phyloP scores from a whole-genome alignment of 1,140 invertebrate species.

The Chironomus tepperi region DNA sequence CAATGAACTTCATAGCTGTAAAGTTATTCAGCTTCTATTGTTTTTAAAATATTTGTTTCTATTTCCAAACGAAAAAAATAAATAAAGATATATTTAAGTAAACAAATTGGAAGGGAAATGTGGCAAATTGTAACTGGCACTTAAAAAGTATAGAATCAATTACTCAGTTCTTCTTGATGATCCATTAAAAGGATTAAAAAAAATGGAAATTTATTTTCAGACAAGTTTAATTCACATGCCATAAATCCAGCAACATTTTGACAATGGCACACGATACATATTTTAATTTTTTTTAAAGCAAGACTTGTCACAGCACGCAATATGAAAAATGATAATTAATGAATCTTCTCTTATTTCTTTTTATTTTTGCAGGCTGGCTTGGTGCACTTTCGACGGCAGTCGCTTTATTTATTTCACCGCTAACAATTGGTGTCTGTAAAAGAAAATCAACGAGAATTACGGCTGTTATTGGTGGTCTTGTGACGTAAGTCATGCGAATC shows the following conservation, averaged over 20 bases:
- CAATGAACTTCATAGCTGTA: too few relatives aligned
- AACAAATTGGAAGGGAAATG: too few relatives aligned
- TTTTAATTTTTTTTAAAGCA: background rate
- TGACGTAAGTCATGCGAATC: conserved; percentile 42
- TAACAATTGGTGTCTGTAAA: conserved; percentile 76
- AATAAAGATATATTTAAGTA: too few relatives aligned
- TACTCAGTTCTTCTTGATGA: too few relatives aligned
- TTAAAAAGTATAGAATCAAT: too few relatives aligned
- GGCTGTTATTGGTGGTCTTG: conserved; percentile 75
- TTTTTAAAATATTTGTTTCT: too few relatives aligned
- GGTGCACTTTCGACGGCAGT: conserved; percentile 74
- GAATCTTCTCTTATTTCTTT: background rate
- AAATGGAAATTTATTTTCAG: background rate
- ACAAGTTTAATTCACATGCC: background rate
- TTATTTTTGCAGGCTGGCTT: conserved; percentile 62
- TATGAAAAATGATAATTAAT: background rate
- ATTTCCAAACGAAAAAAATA: too few relatives aligned
- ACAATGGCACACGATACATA: background rate
- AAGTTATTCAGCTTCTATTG: too few relatives aligned
- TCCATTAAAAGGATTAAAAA: background rate
- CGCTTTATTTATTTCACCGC: conserved; percentile 68
- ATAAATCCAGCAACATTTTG: background rate
- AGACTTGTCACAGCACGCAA: background rate
- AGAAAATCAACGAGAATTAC: conserved; percentile 79
- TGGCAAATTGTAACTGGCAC: too few relatives aligned